Percentiles rank a stretch among this genome's conserved stretches.
Conservation (phyloP, 2,797 vertebrate species). For the Bradypus variegatus region DNA sequence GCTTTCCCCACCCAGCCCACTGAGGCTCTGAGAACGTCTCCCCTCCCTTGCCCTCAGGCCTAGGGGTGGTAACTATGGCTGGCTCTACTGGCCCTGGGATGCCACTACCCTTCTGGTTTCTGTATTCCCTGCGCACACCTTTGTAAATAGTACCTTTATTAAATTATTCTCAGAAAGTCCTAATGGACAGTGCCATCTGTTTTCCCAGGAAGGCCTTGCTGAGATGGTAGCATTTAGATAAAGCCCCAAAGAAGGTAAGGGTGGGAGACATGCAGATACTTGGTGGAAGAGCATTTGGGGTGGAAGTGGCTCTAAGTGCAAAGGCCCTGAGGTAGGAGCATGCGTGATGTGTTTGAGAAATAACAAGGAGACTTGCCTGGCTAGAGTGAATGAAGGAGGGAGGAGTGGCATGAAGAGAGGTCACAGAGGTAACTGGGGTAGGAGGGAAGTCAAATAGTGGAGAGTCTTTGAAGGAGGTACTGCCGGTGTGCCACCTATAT, state of each 20-base stretch:
- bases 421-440: neutral
- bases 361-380: neutral
- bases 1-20: neutral
- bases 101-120: neutral
- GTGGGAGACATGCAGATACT: neutral
- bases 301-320: neutral
- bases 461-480: neutral
- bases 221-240: neutral
- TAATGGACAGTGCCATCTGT: neutral
- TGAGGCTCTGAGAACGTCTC: neutral
- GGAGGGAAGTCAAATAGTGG: neutral
- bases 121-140: neutral
- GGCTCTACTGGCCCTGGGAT: neutral
- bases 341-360: neutral
- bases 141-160: neutral
- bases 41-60: neutral
- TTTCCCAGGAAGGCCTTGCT: neutral
- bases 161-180: neutral
- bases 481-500: neutral
- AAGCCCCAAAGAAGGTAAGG: neutral
- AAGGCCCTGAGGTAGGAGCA: neutral
- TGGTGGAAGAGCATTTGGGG: neutral
- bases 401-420: neutral
- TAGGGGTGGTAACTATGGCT: neutral
- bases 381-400: neutral